A percentile compares a stretch with the other conserved stretches of the same genome.
Evolutionary conservation across 2,797 vertebrate species (phyloP).

Genomic region (Argyrosomus regius): DNA sequence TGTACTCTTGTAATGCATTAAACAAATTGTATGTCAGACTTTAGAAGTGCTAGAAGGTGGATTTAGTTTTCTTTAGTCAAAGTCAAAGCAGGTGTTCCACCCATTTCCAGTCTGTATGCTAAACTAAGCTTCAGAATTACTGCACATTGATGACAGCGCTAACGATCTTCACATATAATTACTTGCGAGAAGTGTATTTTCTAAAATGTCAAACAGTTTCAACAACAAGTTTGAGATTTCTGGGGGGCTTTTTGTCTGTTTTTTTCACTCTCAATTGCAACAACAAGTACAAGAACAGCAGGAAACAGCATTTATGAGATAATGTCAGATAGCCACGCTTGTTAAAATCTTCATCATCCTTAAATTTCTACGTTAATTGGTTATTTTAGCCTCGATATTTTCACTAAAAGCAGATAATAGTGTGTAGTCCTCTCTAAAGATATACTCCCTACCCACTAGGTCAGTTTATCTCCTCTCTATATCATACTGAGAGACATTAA

Average conservation of each 20-base stretch:
- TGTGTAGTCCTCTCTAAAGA: constrained; percentile 33
- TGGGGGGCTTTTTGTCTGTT: not conserved
- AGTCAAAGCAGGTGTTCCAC: not conserved
- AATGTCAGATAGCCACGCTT: not conserved
- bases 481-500: constrained; percentile 49
- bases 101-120: not conserved
- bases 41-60: not conserved
- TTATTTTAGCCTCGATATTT: constrained; percentile 38
- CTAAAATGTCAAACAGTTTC: not conserved
- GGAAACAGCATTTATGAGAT: constrained; percentile 2
- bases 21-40: not conserved
- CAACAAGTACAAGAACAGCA: not conserved
- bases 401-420: constrained; percentile 40
- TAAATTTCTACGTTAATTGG: constrained; percentile 33
- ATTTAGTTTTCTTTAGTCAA: not conserved
- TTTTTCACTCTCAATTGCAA: not conserved
- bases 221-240: not conserved
- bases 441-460: constrained; percentile 23
- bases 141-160: not conserved
- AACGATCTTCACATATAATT: not conserved
- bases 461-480: constrained; percentile 57
- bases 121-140: not conserved
- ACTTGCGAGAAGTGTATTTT: not conserved
- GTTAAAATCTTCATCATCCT: constrained; percentile 10
- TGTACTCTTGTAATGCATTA: not conserved